These are phyloP conservation scores for Erethizon dorsatum DNA, from an alignment of 2,797 vertebrate genomes.

Conservation along the genomic window DNA sequence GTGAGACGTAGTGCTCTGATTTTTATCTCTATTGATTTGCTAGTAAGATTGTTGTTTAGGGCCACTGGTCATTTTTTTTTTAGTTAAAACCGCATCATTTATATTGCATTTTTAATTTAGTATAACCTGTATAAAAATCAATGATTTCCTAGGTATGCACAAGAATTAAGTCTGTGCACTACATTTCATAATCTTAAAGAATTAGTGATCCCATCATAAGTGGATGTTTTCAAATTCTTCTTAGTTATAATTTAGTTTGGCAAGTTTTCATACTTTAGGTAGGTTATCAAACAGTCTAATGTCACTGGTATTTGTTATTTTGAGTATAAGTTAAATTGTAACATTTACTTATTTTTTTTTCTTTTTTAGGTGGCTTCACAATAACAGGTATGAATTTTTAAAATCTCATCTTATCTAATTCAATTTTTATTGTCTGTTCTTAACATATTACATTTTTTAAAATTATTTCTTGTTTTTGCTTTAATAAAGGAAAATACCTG, in stretches of 20 bases:
- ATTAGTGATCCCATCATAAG: constrained; percentile 13
- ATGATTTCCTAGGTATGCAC: constrained; percentile 9
- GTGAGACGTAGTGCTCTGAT: constrained; percentile 73
- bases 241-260: constrained; percentile 53
- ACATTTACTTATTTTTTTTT: constrained; percentile 82
- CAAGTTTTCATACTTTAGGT: constrained; percentile 34
- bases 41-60: constrained; percentile 71
- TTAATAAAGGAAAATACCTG: constrained; percentile 90
- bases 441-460: background rate
- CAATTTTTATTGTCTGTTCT: constrained; percentile 51
- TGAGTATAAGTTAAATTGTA: constrained; percentile 70
- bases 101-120: constrained; percentile 52
- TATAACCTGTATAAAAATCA: constrained; percentile 22
- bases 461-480: constrained; percentile 85
- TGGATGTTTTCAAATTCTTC: constrained; percentile 16
- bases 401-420: constrained; percentile 63
- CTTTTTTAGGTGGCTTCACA: constrained; percentile 91
- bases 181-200: constrained; percentile 50
- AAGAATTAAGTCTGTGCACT: constrained; percentile 62
- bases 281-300: background rate
- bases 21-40: constrained; percentile 70
- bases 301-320: constrained; percentile 59
- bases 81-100: constrained; percentile 73
- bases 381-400: constrained; percentile 91
- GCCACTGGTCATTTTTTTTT: constrained; percentile 69